Conservation (phyloP, 2,888 invertebrate genomes). For the Leucoptera coffeella region DNA sequence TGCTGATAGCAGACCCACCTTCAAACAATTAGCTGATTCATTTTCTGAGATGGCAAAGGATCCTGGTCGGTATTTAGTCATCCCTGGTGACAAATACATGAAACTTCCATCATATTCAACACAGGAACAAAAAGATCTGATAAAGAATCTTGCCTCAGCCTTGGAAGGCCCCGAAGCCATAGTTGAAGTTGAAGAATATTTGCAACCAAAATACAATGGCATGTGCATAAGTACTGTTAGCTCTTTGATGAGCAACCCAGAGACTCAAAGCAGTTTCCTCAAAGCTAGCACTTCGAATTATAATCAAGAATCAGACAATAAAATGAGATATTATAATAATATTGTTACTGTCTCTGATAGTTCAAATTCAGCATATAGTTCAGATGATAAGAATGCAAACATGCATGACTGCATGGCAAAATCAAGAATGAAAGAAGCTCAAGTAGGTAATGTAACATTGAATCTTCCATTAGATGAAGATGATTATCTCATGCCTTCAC, state of each 20-base stretch:
- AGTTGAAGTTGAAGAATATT: constrained; percentile 85
- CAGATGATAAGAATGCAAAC: constrained; percentile 68
- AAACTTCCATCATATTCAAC: constrained; percentile 64
- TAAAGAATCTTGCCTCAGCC: constrained; percentile 68
- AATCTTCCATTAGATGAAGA: constrained; percentile 92
- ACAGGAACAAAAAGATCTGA: constrained; percentile 66
- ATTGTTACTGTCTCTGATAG: constrained; percentile 38
- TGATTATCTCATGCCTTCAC: constrained; percentile 93
- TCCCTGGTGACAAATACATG: constrained; percentile 88
- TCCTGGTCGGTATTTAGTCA: constrained; percentile 91
- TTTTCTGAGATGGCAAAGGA: constrained; percentile 95
- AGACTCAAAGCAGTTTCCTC: constrained; percentile 26
- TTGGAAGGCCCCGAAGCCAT: constrained; percentile 73
- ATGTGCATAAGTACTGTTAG: constrained; percentile 30
- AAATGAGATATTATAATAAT: constrained; percentile 42
- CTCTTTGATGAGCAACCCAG: constrained; percentile 25
- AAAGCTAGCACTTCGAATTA: constrained; percentile 45
- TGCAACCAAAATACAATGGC: constrained; percentile 70
- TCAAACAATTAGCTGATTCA: constrained; percentile 86
- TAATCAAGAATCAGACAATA: constrained; percentile 51
- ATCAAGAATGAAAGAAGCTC: constrained; percentile 67
- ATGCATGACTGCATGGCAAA: constrained; percentile 47
- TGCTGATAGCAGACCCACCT: constrained; percentile 89
- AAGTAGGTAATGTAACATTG: constrained; percentile 73
- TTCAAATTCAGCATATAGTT: constrained; percentile 64